Conservation (phyloP, 2,888 invertebrate genomes). For the Cryptus armator region DNA sequence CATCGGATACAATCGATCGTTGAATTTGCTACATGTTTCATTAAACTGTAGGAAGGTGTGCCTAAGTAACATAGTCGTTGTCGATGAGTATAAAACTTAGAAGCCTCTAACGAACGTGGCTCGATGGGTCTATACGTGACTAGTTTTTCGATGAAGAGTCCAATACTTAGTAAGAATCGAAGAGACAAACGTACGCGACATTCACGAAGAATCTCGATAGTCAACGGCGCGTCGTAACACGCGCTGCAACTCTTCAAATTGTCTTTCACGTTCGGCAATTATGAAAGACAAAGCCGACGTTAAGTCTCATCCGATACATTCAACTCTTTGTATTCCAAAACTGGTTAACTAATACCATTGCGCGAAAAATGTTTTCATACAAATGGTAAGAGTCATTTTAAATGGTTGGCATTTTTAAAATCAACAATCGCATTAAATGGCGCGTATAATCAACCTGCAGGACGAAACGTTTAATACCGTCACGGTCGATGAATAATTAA, state of each 20-base stretch:
- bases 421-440: neutral
- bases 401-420: neutral
- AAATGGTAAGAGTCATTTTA: neutral
- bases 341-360: neutral
- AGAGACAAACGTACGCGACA: neutral
- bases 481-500: conserved; percentile 44
- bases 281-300: neutral
- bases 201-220: neutral
- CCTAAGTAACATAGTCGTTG: neutral
- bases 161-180: too few relatives aligned
- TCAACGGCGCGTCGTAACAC: neutral
- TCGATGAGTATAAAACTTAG: neutral
- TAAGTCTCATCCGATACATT: neutral
- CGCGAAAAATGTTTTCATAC: neutral
- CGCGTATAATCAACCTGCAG: neutral
- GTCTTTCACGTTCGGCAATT: conserved; percentile 6
- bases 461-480: conserved; percentile 13
- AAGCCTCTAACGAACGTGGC: neutral
- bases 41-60: neutral
- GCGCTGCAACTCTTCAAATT: neutral
- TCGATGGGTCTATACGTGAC: conserved; percentile 11
- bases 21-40: too few relatives aligned
- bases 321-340: neutral
- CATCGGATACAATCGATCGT: too few relatives aligned
- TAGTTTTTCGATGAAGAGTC: neutral